Evolutionary conservation across 2,888 invertebrate genomes (phyloP), one percentile per base, ranked within the genome.

Genomic region (Caenorhabditis japonica): DNA sequence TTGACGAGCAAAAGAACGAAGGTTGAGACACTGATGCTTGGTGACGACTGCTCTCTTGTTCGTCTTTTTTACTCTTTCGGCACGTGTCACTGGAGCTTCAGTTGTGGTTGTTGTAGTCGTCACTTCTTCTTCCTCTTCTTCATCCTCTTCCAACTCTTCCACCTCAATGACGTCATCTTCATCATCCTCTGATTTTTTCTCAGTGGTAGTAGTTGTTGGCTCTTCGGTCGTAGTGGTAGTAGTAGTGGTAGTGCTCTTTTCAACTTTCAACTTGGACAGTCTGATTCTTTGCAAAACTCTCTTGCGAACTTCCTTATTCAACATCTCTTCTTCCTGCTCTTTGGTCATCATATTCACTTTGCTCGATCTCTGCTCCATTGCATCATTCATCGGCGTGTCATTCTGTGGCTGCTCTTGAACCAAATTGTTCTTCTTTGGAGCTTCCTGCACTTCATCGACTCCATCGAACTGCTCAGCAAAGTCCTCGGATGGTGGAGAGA

Each of bases 1-100:
- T 53, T 82, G 82, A 25, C 76, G 59, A 12, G 81, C 77, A 19
- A 82, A 81, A 19, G 64, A 69, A 21, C 80, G 75, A 17, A 82
- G 75, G 43, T 80, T 80, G 56, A 75, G 44, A 43, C 82, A 82
- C 46, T 82, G 79, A 36, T 75, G 74, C 21, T 68, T 64, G 4
- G 75, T 77, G 23, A 76, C 66, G 7, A 64, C 46, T 3, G 52
- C 52, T 46, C 58, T 47, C 38, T 62, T 71, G 52, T 44, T 61
- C 25, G 33, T 51, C 21, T 56, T 71, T 46, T 71, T 71, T 12
- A 33, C 17, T 43, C 36, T 52, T 17, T 36, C 41, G 30, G 44
- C 44, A 38, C 53, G 69, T 10, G 49, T 60, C 12, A 59, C 58
- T 56, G 64, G 62, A 3, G 62, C 53, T 4, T 51, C 41, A 1